phyloP scores from a whole-genome alignment of 2,888 invertebrate species.

The Ypsolopha scabrella region DNA sequence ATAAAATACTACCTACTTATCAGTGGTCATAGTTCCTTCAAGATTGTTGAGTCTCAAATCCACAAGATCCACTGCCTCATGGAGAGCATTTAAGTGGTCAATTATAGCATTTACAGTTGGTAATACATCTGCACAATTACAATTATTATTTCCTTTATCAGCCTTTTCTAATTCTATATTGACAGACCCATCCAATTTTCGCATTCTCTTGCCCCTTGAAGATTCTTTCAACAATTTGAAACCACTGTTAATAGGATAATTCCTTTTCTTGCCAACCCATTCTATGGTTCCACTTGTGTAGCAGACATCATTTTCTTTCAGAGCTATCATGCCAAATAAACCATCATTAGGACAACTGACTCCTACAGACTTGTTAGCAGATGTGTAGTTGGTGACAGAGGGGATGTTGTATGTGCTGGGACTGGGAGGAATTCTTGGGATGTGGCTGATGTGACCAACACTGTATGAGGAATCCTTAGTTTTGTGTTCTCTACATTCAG shows the following conservation, averaged over 20 bases:
- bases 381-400: slow-evolving; percentile 20
- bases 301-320: slow-evolving; percentile 55
- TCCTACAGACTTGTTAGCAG: neutral
- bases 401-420: slow-evolving; percentile 46
- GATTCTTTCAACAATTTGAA: slow-evolving; percentile 45
- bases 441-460: slow-evolving; percentile 50
- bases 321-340: slow-evolving; percentile 55
- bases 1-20: neutral
- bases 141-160: slow-evolving; percentile 10
- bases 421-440: slow-evolving; percentile 45
- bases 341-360: slow-evolving; percentile 17
- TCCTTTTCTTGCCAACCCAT: slow-evolving; percentile 58
- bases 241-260: slow-evolving; percentile 52
- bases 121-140: slow-evolving; percentile 54
- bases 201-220: neutral
- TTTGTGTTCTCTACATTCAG: neutral
- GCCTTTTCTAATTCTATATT: neutral
- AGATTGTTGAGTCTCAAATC: slow-evolving; percentile 65
- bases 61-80: slow-evolving; percentile 66
- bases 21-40: slow-evolving; percentile 40
- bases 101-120: slow-evolving; percentile 65
- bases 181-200: slow-evolving; percentile 3
- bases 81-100: slow-evolving; percentile 67
- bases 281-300: slow-evolving; percentile 61
- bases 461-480: slow-evolving; percentile 17